Evolutionary conservation across 1,140 invertebrate genomes (phyloP), one percentile per base, ranked within the genome.

Genomic region (Heliconius nattereri): DNA sequence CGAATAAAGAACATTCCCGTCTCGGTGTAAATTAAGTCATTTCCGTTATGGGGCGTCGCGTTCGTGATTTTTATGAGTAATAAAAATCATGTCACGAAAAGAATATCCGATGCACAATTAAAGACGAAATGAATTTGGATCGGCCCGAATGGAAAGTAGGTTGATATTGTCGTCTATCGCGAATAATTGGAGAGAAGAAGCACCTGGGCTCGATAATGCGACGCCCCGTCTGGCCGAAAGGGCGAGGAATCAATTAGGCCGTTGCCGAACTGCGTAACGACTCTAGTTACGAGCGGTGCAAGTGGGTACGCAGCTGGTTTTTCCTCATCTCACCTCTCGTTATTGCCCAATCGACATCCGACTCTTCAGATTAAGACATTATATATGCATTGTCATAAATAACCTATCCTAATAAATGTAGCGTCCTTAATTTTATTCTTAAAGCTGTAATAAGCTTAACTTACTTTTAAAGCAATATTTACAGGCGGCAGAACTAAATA

Each of bases 241-340:
- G 91, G 90, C 90, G 91, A 93, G 89, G 91, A 94, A 93, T 94
- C 92, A 94, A 94, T 94, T 93, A 94, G 92, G 90, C 86, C 86
- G 86, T 90, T 88, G 84, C 90, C 87, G 89, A 94, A 92, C 91
- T 94, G 91, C 88, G 90, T 92, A 94, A 94, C 89, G 91, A 85
- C 86, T 91, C 87, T 90, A 90, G 91, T 94, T 94, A 94, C 92
- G 91, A 92, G 88, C 91, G 87, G 84, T 89, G 86, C 89, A 86
- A 90, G 87, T 85, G 85, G 87, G 85, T 85, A 88, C 87, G 81
- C 92, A 94, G 89, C 90, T 94, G 92, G 87, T 92, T 93, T 92
- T 92, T 92, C 91, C 90, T 90, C 91, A 90, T 93, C 89, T 83
- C 88, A 91, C 89, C 89, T 92, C 89, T 89, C 89, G 89, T 92